Base-by-base conservation (phyloP, 1,140 invertebrate genomes). In the Drosophila athabasca region DNA sequence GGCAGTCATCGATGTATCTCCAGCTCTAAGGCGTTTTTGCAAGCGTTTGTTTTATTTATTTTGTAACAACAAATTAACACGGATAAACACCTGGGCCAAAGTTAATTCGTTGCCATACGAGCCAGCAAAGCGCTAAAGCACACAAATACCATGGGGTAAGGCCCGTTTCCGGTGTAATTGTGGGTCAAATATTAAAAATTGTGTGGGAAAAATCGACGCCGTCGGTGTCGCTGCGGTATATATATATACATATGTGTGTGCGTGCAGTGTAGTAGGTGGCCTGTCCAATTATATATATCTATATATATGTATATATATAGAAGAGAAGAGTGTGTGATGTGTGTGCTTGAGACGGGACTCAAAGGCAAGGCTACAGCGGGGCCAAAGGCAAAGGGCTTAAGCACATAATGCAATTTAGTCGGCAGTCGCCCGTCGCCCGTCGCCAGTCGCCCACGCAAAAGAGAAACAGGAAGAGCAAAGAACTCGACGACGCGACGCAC, bases 401-500 rank as follows among this genome's bases (percentile, higher is more conserved):
- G 84, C 84, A 70, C 79, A 76, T 88, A 88, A 88, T 88, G 84
- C 83, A 88, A 88, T 83, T 88, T 88, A 77, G 83, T 79, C 76
- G 24, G 4, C 24, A 5, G 24, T 26, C 17, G 17, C 17, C 5
- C 24, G 60, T 58, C 73, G 49, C 35, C 35, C 13, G 58, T 54
- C 53, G 51, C 48, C 54, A 11, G 62, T 60, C 48, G 66, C 41
- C 35, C 46, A 19, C 45, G 43, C 64, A 60, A 57, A 57, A 52
- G 51, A 19, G 17, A 19, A 15, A 57, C 55, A 52, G 51, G 22
- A 72, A 71, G 64, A 57, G 29, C 55, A 6, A 52, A 52, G 29
- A 52, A 52, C 50, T 29, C 15, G 15, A 7, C 15, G 26, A 52
- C 50, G 29, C 31, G 9, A 8, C 15, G 49, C 24, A 26, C 24